Base-by-base conservation (phyloP, 1,140 invertebrate species). In the Alviniconcha marisindica region DNA sequence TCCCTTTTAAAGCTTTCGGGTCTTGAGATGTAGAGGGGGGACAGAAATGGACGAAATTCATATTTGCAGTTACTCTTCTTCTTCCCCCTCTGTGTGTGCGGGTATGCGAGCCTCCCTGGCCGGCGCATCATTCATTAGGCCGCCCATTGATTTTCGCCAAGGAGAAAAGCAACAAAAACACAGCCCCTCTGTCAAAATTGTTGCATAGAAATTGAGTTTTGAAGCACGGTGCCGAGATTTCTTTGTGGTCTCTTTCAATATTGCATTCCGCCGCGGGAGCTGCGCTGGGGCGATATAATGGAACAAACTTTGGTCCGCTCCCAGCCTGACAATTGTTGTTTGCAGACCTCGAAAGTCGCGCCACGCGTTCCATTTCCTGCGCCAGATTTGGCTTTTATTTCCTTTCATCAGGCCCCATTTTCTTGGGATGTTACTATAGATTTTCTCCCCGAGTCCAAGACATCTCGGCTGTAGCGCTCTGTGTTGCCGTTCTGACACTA, bases 331-430 rank as follows among this genome's bases (percentile, higher is more conserved):
- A 83, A 83, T 83, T 83, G 82, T 78, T 83, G 82, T 83, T 83
- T 83, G 82, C 82, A 42, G 73, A 71, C 74, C 76, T 83, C 56
- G 82, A 83, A 78, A 78, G 77, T 78, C 82, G 66, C 63, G 76
- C 60, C 76, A 63, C 77, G 76, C 82, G 69, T 83, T 77, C 82
- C 82, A 83, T 83, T 83, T 83, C 82, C 82, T 83, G 74, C 76
- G 77, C 82, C 74, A 83, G 82, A 83, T 83, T 78, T 78, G 60
- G 82, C 82, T 79, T 83, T 83, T 83, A 83, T 83, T 83, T 79
- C 82, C 82, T 83, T 83, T 83, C 82, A 83, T 83, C 82, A 83
- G 82, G 38, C 76, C 31, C 82, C 82, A 83, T 83, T 83, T 83
- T 83, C 82, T 83, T 80, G 56, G 74, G 82, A 48, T 66, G 56